phyloP scores from a whole-genome alignment of 2,797 vertebrate genomes.

The Peromyscus eremicus region DNA sequence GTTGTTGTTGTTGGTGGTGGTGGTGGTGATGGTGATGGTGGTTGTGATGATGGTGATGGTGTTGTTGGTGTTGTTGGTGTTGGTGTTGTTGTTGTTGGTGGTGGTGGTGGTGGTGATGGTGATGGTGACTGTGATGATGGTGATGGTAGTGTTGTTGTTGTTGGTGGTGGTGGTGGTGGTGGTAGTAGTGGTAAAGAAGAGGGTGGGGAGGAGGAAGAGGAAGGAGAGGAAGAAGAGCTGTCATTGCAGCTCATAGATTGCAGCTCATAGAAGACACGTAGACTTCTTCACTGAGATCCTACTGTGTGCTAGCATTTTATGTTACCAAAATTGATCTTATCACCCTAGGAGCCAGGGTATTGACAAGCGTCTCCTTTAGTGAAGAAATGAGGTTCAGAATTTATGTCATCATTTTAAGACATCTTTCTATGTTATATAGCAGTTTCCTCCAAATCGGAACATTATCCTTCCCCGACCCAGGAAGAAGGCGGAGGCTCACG shows the following conservation, averaged over 20 bases:
- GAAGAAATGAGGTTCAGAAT: constrained; percentile 14
- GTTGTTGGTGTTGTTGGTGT: background rate
- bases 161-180: background rate
- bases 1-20: background rate
- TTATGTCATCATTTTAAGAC: background rate
- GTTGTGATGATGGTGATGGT: no score
- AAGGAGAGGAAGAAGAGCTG: background rate
- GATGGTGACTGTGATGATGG: background rate
- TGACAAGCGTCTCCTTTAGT: background rate
- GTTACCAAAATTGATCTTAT: background rate
- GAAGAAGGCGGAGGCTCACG: background rate
- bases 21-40: no score
- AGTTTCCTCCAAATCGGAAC: background rate
- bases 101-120: no score
- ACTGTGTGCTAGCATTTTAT: background rate
- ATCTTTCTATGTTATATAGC: background rate
- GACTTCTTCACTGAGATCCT: background rate
- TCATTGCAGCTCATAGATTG: background rate
- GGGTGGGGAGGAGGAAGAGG: background rate
- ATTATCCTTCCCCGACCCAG: background rate
- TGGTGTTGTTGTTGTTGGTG: background rate
- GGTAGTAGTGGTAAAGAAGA: background rate
- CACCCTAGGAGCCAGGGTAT: background rate
- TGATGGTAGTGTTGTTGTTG: background rate
- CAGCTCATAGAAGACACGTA: background rate